Evolutionary conservation across 2,888 invertebrate genomes (phyloP).

Genomic region (Ichneumon xanthorius): DNA sequence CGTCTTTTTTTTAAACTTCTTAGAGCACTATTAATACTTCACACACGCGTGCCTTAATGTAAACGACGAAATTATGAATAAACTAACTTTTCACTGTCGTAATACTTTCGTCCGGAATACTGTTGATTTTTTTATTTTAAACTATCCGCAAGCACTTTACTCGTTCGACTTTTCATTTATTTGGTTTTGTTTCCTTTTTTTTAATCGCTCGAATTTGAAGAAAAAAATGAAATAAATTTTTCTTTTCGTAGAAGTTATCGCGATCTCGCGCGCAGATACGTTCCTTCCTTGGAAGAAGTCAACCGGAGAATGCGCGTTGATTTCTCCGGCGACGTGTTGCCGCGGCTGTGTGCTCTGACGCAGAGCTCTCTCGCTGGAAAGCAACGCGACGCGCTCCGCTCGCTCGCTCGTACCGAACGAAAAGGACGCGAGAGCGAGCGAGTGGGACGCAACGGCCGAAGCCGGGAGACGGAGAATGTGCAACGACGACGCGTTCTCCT

Average conservation of each 20-base stretch:
- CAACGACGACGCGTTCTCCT: constrained; percentile 61
- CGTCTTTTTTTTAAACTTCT: not conserved
- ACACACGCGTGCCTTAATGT: not conserved
- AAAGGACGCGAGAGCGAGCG: constrained; percentile 8
- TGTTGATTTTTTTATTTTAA: not conserved
- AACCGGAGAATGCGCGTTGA: constrained; percentile 64
- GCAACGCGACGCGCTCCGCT: constrained; percentile 22
- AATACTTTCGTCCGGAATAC: not conserved
- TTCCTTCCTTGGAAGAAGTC: constrained; percentile 52
- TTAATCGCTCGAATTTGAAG: not conserved
- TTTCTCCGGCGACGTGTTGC: constrained; percentile 63
- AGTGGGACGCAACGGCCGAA: constrained; percentile 43
- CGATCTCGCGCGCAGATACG: constrained; percentile 27
- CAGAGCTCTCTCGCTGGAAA: constrained; percentile 53
- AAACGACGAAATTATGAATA: not conserved
- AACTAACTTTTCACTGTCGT: not conserved
- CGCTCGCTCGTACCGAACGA: constrained; percentile 14
- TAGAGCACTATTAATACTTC: not conserved
- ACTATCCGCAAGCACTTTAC: not conserved
- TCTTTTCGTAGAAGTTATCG: constrained; percentile 26
- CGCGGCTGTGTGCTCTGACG: constrained; percentile 49
- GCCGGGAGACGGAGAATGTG: constrained; percentile 61
- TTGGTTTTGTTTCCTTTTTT: not conserved
- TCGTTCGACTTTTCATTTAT: not conserved
- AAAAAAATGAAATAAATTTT: constrained; percentile 53